Conservation (phyloP, 2,888 invertebrate species). For the Phragmatobia fuliginosa region DNA sequence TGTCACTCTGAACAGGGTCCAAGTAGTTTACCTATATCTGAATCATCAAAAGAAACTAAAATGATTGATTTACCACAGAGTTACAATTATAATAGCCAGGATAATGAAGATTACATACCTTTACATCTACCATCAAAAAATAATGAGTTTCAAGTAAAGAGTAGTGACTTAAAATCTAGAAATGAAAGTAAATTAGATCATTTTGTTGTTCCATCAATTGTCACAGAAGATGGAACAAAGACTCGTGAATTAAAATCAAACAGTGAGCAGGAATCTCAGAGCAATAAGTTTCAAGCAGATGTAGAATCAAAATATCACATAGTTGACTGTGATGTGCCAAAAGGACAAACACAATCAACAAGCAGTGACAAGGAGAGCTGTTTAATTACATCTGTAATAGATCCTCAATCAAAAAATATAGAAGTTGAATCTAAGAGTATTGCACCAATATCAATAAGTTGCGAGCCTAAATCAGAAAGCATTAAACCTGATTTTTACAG, state of each 20-base stretch:
- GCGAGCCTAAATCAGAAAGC: slow-evolving; percentile 5
- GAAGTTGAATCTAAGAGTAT: neutral
- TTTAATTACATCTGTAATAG: neutral
- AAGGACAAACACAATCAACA: slow-evolving; percentile 2
- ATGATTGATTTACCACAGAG: slow-evolving; percentile 28
- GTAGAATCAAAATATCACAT: slow-evolving; percentile 3
- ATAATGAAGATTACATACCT: slow-evolving; percentile 25
- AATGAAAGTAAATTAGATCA: slow-evolving; percentile 3
- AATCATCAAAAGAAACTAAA: slow-evolving; percentile 16
- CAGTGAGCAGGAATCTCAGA: neutral
- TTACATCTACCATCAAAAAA: slow-evolving; percentile 17
- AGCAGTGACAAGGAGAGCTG: neutral
- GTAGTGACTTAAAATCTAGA: neutral
- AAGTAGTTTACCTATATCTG: slow-evolving; percentile 20
- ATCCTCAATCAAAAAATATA: neutral
- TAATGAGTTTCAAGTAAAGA: slow-evolving; percentile 13
- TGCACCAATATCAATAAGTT: neutral
- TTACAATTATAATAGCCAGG: slow-evolving; percentile 22
- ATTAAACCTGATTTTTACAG: neutral
- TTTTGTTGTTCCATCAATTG: neutral
- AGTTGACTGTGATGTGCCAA: neutral
- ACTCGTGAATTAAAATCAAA: slow-evolving; percentile 9
- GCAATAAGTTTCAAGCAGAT: slow-evolving; percentile 1
- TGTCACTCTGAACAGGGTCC: slow-evolving; percentile 35
- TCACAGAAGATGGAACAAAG: slow-evolving; percentile 2